These are phyloP conservation scores for Xyliphius kryptos DNA, from an alignment of 2,113 vertebrate genomes.

Conservation along the genomic window DNA sequence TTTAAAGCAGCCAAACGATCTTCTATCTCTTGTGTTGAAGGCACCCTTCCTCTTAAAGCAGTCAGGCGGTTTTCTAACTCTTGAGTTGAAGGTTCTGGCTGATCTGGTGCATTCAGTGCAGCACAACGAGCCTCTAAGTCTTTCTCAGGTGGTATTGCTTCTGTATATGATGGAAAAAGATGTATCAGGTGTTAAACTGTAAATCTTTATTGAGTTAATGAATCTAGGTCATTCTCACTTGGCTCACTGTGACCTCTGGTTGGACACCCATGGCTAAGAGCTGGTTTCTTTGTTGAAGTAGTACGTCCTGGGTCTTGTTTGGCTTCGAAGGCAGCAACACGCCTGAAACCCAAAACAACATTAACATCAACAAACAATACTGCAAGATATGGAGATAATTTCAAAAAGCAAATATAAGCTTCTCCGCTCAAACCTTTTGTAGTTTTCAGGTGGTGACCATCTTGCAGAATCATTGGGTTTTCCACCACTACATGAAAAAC, in stretches of 20 bases:
- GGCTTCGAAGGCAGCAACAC: constrained; percentile 82
- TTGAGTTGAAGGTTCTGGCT: too few relatives aligned
- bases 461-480: constrained; percentile 58
- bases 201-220: too few relatives aligned
- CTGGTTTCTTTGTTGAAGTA: too few relatives aligned
- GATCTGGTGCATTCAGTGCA: too few relatives aligned
- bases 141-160: constrained; percentile 73
- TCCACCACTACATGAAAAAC: constrained; percentile 66
- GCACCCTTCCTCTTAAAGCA: too few relatives aligned
- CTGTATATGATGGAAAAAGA: constrained; percentile 54
- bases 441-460: constrained; percentile 86
- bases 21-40: too few relatives aligned
- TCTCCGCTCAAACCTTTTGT: constrained; percentile 89
- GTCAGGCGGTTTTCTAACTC: too few relatives aligned
- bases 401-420: too few relatives aligned
- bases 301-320: constrained; percentile 68
- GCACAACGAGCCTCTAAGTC: constrained; percentile 86
- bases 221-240: too few relatives aligned
- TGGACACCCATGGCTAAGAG: constrained; percentile 38
- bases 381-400: too few relatives aligned
- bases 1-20: constrained; percentile 82
- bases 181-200: too few relatives aligned
- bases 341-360: constrained; percentile 58
- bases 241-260: constrained; percentile 68
- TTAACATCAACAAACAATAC: too few relatives aligned